Percentiles rank a stretch among this genome's conserved stretches.
These are phyloP conservation scores for Lycaon pictus DNA, from an alignment of 2,113 vertebrate species.

Conservation along the genomic window DNA sequence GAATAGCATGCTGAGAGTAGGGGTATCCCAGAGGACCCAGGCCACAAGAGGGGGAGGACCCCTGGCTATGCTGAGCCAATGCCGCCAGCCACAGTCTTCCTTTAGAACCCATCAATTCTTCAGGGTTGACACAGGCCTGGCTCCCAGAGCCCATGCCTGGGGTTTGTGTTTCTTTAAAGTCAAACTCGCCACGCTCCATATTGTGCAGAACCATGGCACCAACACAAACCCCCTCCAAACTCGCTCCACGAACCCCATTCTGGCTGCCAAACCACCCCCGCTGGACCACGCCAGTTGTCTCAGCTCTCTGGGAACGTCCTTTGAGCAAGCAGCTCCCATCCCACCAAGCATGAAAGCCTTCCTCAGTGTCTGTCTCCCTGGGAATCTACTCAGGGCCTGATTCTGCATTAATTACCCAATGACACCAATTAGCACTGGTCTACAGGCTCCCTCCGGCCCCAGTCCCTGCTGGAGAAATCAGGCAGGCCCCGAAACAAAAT, in stretches of 20 bases:
- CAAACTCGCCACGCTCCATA: conserved; percentile 56
- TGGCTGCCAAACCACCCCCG: conserved; percentile 58
- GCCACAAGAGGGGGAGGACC: neutral
- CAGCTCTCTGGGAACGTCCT: conserved; percentile 24
- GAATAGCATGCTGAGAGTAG: neutral
- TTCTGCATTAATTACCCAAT: conserved; percentile 78
- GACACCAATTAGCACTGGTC: conserved; percentile 77
- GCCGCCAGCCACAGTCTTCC: neutral
- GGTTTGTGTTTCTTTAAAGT: conserved; percentile 66
- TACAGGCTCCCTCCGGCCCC: conserved; percentile 59
- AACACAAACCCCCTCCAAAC: conserved; percentile 17
- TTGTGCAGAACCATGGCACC: conserved; percentile 63
- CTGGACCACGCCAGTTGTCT: neutral
- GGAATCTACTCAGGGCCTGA: conserved; percentile 56
- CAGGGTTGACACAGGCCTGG: conserved; percentile 3
- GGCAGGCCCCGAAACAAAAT: conserved; percentile 61
- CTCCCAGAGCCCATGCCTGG: conserved; percentile 1
- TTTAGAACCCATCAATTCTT: neutral
- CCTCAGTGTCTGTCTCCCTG: conserved; percentile 64
- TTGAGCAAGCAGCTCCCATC: conserved; percentile 69
- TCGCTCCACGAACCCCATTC: conserved; percentile 61
- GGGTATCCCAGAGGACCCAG: neutral
- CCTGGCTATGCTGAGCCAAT: neutral
- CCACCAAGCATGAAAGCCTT: conserved; percentile 61
- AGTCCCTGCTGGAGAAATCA: conserved; percentile 40